phyloP scores from a whole-genome alignment of 2,888 invertebrate genomes.

The Unio pictorum region DNA sequence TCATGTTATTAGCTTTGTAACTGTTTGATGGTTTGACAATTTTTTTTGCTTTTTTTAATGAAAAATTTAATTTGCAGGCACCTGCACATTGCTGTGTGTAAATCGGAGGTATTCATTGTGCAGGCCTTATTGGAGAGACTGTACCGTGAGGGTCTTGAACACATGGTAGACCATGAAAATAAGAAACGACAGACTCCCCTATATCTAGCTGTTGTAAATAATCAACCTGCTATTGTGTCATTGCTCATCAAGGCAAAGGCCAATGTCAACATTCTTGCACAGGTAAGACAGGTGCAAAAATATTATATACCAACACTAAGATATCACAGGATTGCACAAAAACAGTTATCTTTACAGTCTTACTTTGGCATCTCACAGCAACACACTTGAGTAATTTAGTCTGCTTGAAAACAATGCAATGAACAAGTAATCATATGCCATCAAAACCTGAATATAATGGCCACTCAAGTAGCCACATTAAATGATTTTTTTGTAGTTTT shows the following conservation, averaged over 20 bases:
- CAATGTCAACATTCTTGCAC: conserved; percentile 56
- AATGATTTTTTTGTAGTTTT: too few relatives aligned
- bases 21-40: background rate
- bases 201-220: conserved; percentile 56
- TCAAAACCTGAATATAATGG: too few relatives aligned
- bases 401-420: too few relatives aligned
- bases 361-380: too few relatives aligned
- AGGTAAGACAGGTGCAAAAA: conserved; percentile 32
- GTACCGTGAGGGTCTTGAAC: conserved; percentile 38
- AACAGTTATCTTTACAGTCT: too few relatives aligned
- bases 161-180: conserved; percentile 54
- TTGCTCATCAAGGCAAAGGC: conserved; percentile 53
- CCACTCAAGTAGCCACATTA: too few relatives aligned
- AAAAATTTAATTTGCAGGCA: conserved; percentile 34
- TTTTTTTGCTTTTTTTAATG: background rate
- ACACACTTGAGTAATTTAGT: too few relatives aligned
- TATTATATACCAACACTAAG: too few relatives aligned
- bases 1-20: background rate
- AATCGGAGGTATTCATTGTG: conserved; percentile 52
- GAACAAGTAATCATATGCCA: too few relatives aligned
- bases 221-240: conserved; percentile 55
- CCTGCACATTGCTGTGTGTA: conserved; percentile 58
- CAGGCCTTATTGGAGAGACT: conserved; percentile 59
- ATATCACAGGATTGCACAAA: too few relatives aligned
- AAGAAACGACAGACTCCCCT: conserved; percentile 59